Conservation (phyloP, 2,797 vertebrate species). For the Lutjanus argentimaculatus region DNA sequence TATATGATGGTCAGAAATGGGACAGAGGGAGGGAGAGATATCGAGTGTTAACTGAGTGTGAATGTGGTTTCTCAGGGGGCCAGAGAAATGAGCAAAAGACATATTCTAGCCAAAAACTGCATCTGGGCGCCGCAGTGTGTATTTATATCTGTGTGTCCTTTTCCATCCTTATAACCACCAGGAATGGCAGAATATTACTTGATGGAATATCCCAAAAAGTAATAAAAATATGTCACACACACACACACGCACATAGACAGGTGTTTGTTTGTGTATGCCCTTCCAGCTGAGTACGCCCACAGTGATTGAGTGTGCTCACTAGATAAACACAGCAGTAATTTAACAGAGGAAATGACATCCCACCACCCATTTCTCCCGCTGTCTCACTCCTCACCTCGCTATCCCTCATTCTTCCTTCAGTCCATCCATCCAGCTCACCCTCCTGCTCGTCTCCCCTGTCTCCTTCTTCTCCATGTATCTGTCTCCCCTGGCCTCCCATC, state of each 20-base stretch:
- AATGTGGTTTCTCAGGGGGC: slow-evolving; percentile 13
- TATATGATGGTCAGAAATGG: slow-evolving; percentile 3
- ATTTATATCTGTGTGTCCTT: neutral
- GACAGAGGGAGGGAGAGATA: neutral
- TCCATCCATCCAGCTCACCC: slow-evolving; percentile 49
- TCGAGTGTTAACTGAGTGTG: slow-evolving; percentile 4
- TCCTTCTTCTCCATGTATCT: slow-evolving; percentile 9
- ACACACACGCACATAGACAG: slow-evolving; percentile 4
- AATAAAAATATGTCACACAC: slow-evolving; percentile 40
- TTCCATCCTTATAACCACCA: slow-evolving; percentile 22
- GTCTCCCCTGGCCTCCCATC: neutral
- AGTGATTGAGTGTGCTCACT: slow-evolving; percentile 64
- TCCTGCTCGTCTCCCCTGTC: slow-evolving; percentile 8
- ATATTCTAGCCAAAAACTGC: slow-evolving; percentile 14
- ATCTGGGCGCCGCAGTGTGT: neutral
- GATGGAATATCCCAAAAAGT: slow-evolving; percentile 47
- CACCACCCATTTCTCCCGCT: slow-evolving; percentile 54
- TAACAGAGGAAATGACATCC: slow-evolving; percentile 70
- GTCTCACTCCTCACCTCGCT: slow-evolving; percentile 47
- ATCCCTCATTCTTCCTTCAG: slow-evolving; percentile 32
- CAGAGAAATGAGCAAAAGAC: slow-evolving; percentile 20
- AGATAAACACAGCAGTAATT: slow-evolving; percentile 74
- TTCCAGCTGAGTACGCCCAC: slow-evolving; percentile 45
- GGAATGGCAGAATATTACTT: slow-evolving; percentile 33
- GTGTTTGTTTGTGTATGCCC: slow-evolving; percentile 30